Conservation (phyloP, 1,140 invertebrate genomes). For the Caenorhabditis brenneri region DNA sequence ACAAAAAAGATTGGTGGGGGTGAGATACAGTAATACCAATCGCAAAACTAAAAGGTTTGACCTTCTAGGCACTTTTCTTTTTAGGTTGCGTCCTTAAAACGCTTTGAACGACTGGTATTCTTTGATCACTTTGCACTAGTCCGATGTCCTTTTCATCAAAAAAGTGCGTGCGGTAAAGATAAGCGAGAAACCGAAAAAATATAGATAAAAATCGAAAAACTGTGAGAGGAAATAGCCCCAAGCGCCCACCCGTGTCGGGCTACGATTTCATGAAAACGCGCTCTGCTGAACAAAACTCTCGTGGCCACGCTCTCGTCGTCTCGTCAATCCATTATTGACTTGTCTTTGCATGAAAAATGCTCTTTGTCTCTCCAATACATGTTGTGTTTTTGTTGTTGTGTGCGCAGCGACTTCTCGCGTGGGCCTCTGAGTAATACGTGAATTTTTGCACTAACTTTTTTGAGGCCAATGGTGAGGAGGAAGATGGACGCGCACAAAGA, state of each 20-base stretch:
- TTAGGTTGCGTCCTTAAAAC: not conserved
- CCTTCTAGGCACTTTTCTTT: not conserved
- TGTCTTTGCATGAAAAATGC: not conserved
- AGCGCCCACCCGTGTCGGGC: slow-evolving; percentile 20
- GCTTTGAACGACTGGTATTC: not conserved
- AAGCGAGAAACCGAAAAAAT: not conserved
- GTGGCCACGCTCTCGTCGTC: not conserved
- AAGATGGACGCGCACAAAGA: slow-evolving; percentile 38
- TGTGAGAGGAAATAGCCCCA: slow-evolving; percentile 23
- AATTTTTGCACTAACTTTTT: slow-evolving; percentile 43
- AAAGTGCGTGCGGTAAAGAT: slow-evolving; percentile 37
- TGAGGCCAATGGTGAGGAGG: not conserved
- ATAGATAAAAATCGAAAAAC: slow-evolving; percentile 32
- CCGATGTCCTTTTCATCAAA: slow-evolving; percentile 20
- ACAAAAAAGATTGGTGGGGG: not conserved
- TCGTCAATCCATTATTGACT: not conserved
- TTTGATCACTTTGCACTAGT: slow-evolving; percentile 21
- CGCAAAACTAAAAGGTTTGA: not conserved
- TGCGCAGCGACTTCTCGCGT: slow-evolving; percentile 13
- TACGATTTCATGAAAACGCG: not conserved
- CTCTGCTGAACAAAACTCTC: slow-evolving; percentile 1
- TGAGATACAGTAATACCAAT: not conserved
- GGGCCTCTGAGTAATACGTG: slow-evolving; percentile 6
- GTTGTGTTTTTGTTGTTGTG: not conserved
- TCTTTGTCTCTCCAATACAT: not conserved